These are phyloP conservation scores for Acronicta alni DNA, from an alignment of 2,888 invertebrate genomes.

Conservation along the genomic window DNA sequence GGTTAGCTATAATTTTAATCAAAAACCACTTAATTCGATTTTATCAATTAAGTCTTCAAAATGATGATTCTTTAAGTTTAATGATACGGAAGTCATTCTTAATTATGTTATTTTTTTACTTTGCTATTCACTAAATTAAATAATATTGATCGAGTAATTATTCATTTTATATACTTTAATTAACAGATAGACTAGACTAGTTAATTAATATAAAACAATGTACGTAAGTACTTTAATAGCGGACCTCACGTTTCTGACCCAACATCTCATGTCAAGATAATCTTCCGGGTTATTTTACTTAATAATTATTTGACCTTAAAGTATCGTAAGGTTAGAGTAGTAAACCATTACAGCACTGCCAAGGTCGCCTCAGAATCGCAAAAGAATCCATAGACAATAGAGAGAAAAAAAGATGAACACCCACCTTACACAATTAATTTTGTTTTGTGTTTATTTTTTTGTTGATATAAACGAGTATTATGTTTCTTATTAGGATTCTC, in stretches of 20 bases:
- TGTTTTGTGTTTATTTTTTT: conserved; percentile 32
- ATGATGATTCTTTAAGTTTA: conserved; percentile 11
- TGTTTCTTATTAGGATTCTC: conserved; percentile 18
- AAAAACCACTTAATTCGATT: neutral
- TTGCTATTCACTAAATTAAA: conserved; percentile 3
- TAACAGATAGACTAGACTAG: conserved; percentile 2
- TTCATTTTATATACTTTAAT: conserved; percentile 14
- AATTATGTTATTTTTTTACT: conserved; percentile 15
- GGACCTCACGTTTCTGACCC: conserved; percentile 76
- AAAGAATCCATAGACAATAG: conserved; percentile 58
- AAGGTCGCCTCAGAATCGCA: conserved; percentile 63
- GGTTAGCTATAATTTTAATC: too few species aligned
- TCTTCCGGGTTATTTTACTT: conserved; percentile 78
- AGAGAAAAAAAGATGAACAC: conserved; percentile 53
- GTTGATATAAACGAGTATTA: conserved; percentile 21
- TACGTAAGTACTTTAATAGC: conserved; percentile 54
- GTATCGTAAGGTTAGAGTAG: conserved; percentile 68
- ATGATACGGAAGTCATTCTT: conserved; percentile 25
- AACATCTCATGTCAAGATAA: conserved; percentile 68
- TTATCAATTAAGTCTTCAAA: too few species aligned
- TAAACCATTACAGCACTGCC: conserved; percentile 71
- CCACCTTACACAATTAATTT: conserved; percentile 47
- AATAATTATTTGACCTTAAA: conserved; percentile 77
- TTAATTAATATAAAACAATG: conserved; percentile 15
- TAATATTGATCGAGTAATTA: conserved; percentile 3